phyloP scores from a whole-genome alignment of 2,797 vertebrate species.

The Callimico goeldii region DNA sequence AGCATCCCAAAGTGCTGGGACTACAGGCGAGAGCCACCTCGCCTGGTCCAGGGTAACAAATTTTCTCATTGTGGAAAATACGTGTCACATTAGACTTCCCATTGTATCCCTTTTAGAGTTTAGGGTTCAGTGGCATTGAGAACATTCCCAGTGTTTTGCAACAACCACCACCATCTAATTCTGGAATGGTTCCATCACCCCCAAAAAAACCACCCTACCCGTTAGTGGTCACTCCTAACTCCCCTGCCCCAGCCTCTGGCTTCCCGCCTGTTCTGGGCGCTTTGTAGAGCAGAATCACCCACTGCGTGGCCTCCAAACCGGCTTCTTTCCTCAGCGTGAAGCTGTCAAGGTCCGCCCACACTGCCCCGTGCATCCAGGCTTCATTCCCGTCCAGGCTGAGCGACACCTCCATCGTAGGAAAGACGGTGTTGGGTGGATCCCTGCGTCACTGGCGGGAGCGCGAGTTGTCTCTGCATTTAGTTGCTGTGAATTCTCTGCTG shows the following conservation, averaged over 20 bases:
- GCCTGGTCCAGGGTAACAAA: too few species aligned
- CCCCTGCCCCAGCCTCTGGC: rapidly evolving
- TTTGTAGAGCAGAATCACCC: rapidly evolving
- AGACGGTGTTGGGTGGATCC: rapidly evolving
- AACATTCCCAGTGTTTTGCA: rapidly evolving
- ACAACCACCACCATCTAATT: not conserved
- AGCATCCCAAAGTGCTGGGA: too few species aligned
- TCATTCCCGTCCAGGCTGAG: rapidly evolving
- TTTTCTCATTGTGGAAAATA: not conserved
- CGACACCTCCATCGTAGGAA: rapidly evolving
- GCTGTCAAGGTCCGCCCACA: rapidly evolving
- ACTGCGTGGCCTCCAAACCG: rapidly evolving
- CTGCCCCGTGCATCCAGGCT: rapidly evolving
- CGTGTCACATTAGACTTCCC: rapidly evolving
- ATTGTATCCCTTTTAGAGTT: not conserved
- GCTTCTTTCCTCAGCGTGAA: rapidly evolving
- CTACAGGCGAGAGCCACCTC: too few species aligned
- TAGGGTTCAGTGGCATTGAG: rapidly evolving
- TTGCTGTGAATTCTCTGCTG: rapidly evolving
- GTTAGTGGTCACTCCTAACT: rapidly evolving
- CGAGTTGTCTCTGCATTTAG: rapidly evolving
- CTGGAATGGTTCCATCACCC: not conserved
- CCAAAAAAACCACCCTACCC: rapidly evolving
- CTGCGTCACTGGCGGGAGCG: rapidly evolving
- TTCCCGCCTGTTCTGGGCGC: rapidly evolving